These are phyloP conservation scores for Lepidurus apus DNA, from an alignment of 1,140 invertebrate species.

Conservation along the genomic window DNA sequence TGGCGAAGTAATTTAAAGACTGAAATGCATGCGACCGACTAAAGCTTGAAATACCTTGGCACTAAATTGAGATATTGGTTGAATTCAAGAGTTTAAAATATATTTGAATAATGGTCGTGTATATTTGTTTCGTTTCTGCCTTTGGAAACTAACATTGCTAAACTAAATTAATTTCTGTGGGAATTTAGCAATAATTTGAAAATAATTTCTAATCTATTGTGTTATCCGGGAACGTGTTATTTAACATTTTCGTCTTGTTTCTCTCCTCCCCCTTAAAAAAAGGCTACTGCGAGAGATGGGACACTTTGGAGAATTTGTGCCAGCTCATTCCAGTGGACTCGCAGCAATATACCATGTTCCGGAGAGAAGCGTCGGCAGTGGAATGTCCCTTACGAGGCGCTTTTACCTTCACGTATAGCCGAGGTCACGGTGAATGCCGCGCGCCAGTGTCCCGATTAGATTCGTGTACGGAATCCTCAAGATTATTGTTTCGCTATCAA, in stretches of 20 bases:
- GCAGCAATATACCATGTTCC: conserved; percentile 78
- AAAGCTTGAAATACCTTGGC: too few relatives aligned
- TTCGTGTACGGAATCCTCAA: conserved; percentile 72
- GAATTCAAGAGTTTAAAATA: too few relatives aligned
- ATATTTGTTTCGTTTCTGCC: too few relatives aligned
- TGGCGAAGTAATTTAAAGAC: too few relatives aligned
- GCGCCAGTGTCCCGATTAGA: conserved; percentile 69
- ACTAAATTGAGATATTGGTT: too few relatives aligned
- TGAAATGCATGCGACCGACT: too few relatives aligned
- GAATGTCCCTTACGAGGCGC: conserved; percentile 70
- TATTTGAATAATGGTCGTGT: too few relatives aligned
- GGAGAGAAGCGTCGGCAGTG: conserved; percentile 70
- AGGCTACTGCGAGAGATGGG: conserved; percentile 72
- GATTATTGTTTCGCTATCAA: conserved; percentile 77
- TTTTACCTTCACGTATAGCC: conserved; percentile 76
- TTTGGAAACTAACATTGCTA: too few relatives aligned
- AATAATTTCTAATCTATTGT: background rate
- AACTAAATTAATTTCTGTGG: too few relatives aligned
- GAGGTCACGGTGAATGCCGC: conserved; percentile 67
- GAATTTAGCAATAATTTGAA: background rate
- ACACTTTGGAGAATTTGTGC: conserved; percentile 68
- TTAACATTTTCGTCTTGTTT: background rate
- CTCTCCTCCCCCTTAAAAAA: conserved; percentile 34
- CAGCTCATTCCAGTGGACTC: conserved; percentile 81
- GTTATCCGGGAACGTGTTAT: background rate